A percentile compares a stretch with the other conserved stretches of the same genome.
These are phyloP conservation scores for Ia io DNA, from an alignment of 2,113 vertebrate species.

Conservation along the genomic window DNA sequence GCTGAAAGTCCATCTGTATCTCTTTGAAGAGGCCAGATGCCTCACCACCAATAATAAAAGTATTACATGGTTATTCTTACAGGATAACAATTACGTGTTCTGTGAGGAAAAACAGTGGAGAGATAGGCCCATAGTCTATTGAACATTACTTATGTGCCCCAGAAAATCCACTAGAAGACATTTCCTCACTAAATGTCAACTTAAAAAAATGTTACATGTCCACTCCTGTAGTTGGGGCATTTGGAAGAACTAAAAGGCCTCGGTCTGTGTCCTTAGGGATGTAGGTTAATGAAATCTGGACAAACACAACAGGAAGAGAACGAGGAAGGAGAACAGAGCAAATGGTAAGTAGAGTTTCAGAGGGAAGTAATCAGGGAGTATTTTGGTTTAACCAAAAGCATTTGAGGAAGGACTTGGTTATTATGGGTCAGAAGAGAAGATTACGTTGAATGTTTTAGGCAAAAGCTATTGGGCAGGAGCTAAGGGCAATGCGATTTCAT, in stretches of 20 bases:
- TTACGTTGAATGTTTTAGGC: background rate
- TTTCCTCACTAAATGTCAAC: background rate
- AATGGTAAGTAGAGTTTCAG: too few relatives aligned
- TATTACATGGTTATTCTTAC: slow-evolving; percentile 2
- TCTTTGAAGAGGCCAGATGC: slow-evolving; percentile 23
- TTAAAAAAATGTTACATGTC: background rate
- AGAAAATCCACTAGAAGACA: background rate
- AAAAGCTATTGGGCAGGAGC: background rate
- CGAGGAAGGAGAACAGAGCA: background rate
- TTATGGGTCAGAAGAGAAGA: background rate
- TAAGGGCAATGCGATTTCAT: background rate
- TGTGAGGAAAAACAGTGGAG: background rate
- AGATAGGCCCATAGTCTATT: background rate
- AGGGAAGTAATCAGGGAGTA: background rate
- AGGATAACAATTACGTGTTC: background rate
- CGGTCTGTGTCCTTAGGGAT: background rate
- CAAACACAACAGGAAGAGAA: background rate
- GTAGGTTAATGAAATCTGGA: background rate
- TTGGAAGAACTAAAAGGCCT: background rate
- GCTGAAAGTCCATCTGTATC: slow-evolving; percentile 54
- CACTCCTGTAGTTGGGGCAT: background rate
- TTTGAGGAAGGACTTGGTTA: background rate
- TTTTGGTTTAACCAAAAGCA: background rate
- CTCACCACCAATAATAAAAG: background rate
- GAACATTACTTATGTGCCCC: background rate